Conservation (phyloP, 2,888 invertebrate genomes). For the Zhengitettix transpicula region DNA sequence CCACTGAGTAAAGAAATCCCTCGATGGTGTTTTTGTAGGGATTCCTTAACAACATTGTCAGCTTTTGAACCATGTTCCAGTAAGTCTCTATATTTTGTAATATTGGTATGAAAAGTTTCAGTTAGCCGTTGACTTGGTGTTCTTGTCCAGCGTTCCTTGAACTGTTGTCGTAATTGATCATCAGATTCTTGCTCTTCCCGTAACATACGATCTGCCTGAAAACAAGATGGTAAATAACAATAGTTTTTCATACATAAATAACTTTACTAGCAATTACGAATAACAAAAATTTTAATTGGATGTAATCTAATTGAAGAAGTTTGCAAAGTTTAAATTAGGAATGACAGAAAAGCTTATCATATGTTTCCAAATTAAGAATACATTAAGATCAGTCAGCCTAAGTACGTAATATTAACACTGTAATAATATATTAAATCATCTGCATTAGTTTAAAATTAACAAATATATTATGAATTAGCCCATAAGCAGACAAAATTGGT, state of each 20-base stretch:
- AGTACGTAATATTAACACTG: too few relatives aligned
- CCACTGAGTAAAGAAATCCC: constrained; percentile 69
- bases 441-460: too few relatives aligned
- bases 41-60: constrained; percentile 34
- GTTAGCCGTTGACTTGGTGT: constrained; percentile 78
- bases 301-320: too few relatives aligned
- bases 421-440: too few relatives aligned
- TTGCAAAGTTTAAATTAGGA: too few relatives aligned
- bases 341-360: background rate
- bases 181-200: constrained; percentile 88
- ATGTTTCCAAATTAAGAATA: background rate
- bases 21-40: constrained; percentile 46
- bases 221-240: background rate
- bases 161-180: constrained; percentile 69
- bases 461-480: too few relatives aligned
- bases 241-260: background rate
- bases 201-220: constrained; percentile 58
- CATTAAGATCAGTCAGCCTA: too few relatives aligned
- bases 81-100: constrained; percentile 83
- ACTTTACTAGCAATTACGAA: background rate
- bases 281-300: too few relatives aligned
- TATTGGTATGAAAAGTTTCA: constrained; percentile 72
- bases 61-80: constrained; percentile 73
- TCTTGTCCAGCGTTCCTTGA: constrained; percentile 84
- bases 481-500: too few relatives aligned